Base-by-base conservation (phyloP, 1,140 invertebrate species). In the Pygmarrhopalites habei region DNA sequence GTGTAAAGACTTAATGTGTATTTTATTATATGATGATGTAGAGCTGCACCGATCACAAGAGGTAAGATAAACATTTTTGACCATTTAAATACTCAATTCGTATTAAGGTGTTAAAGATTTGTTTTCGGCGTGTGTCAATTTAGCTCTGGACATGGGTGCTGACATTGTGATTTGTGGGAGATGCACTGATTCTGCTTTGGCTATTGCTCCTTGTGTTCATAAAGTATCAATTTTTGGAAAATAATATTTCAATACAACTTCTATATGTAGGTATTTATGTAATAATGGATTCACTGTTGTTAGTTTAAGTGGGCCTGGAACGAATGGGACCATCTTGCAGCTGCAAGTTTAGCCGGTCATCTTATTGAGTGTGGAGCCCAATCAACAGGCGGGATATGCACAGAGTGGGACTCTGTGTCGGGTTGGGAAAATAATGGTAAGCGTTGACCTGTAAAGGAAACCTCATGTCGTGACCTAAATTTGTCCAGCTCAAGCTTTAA, bases 351-450 rank as follows among this genome's bases (percentile, higher is more conserved):
- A 53, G 80, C 80, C 56, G 80, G 80, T 35, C 80, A 82, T 71
- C 71, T 82, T 58, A 74, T 81, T 32, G 80, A 82, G 71, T 82
- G 80, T 77, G 80, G 80, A 46, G 79, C 79, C 29, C 80, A 82
- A 66, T 72, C 73, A 0, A 81, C 80, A 43, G 80, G 80, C 35
- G 80, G 80, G 25, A 76, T 79, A 32, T 79, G 77, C 66, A 81
- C 80, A 56, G 80, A 82, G 62, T 82, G 80, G 80, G 71, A 79
- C 15, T 64, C 63, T 51, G 77, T 82, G 15, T 59, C 72, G 32
- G 74, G 77, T 58, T 82, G 79, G 80, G 79, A 73, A 67, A 73
- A 73, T 43, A 74, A 75, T 62, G 73, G 60, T 68, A 47, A 52
- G 29, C 15, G n/a, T 28, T 62, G 0, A 29, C 0, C 32, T 17